Percentiles rank a stretch among this genome's conserved stretches.
These are phyloP conservation scores for Nyleta sp. DNA, from an alignment of 2,888 invertebrate species.

Conservation along the genomic window DNA sequence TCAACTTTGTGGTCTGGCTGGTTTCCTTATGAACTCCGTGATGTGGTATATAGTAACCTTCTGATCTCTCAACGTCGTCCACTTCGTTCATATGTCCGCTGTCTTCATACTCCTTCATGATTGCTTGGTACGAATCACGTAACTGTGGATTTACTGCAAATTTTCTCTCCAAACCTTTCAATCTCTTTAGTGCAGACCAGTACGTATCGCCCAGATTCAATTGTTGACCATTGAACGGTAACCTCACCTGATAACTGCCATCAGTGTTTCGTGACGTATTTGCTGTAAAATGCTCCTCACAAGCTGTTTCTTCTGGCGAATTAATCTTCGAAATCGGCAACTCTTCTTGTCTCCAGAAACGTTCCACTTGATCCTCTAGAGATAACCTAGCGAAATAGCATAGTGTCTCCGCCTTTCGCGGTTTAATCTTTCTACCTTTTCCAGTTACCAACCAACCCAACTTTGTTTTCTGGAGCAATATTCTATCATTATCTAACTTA, in stretches of 20 bases:
- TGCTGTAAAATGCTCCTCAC: slow-evolving; percentile 24
- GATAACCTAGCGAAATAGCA: not conserved
- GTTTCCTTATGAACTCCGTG: slow-evolving; percentile 1
- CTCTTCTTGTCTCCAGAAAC: slow-evolving; percentile 35
- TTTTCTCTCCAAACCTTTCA: slow-evolving; percentile 7
- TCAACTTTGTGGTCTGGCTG: slow-evolving; percentile 10
- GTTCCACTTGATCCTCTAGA: slow-evolving; percentile 20
- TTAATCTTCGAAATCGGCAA: not conserved
- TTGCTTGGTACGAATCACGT: not conserved
- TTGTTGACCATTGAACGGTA: slow-evolving; percentile 29
- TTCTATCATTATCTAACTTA: not conserved
- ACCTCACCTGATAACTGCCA: slow-evolving; percentile 14
- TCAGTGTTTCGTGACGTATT: not conserved
- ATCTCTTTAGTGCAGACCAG: slow-evolving; percentile 3
- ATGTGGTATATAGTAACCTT: slow-evolving; percentile 21
- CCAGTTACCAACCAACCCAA: slow-evolving; percentile 63
- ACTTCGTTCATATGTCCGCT: slow-evolving; percentile 8
- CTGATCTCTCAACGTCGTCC: not conserved
- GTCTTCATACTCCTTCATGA: slow-evolving; percentile 19
- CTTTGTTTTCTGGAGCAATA: slow-evolving; percentile 55
- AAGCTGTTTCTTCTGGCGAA: slow-evolving; percentile 20
- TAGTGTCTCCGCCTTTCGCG: not conserved
- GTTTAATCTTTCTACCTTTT: not conserved
- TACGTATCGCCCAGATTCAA: slow-evolving; percentile 12
- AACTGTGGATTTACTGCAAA: not conserved